These are phyloP conservation scores for Ceratoteleas bidentatus DNA, from an alignment of 1,140 invertebrate genomes.

Conservation along the genomic window DNA sequence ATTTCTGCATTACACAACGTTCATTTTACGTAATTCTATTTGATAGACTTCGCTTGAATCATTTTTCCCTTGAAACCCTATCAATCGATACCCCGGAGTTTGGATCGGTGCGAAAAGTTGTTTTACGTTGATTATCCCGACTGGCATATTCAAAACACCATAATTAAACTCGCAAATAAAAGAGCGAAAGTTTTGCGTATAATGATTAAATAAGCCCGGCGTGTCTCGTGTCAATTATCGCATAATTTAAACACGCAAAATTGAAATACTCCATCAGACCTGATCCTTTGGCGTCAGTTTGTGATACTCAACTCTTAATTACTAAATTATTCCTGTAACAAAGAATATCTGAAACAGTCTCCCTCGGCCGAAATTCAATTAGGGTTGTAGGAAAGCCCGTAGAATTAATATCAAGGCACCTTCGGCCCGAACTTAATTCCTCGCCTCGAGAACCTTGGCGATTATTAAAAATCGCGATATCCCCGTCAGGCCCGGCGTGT, in stretches of 20 bases:
- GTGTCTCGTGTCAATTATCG: slow-evolving; percentile 10
- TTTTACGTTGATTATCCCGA: no score
- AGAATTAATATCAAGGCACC: slow-evolving; percentile 41
- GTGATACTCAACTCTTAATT: slow-evolving; percentile 45
- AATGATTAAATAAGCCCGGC: background rate
- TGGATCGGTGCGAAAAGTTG: no score
- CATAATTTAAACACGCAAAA: slow-evolving; percentile 27
- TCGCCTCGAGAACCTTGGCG: background rate
- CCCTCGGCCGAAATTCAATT: slow-evolving; percentile 43
- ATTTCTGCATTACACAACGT: no score
- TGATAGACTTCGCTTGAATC: no score
- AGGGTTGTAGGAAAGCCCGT: slow-evolving; percentile 36
- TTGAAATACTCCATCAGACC: slow-evolving; percentile 31
- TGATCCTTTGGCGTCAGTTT: slow-evolving; percentile 44
- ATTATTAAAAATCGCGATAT: slow-evolving; percentile 31
- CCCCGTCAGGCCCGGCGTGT: background rate
- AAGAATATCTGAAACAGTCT: slow-evolving; percentile 51
- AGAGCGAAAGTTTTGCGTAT: no score
- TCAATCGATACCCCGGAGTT: no score
- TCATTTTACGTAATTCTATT: no score
- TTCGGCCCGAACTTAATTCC: slow-evolving; percentile 29
- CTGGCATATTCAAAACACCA: no score
- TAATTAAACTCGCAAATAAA: no score
- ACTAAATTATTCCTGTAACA: slow-evolving; percentile 49
- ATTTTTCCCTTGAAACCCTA: no score